Evolutionary conservation across 2,113 vertebrate genomes (phyloP).

Genomic region (Apistogramma diplotaenia): DNA sequence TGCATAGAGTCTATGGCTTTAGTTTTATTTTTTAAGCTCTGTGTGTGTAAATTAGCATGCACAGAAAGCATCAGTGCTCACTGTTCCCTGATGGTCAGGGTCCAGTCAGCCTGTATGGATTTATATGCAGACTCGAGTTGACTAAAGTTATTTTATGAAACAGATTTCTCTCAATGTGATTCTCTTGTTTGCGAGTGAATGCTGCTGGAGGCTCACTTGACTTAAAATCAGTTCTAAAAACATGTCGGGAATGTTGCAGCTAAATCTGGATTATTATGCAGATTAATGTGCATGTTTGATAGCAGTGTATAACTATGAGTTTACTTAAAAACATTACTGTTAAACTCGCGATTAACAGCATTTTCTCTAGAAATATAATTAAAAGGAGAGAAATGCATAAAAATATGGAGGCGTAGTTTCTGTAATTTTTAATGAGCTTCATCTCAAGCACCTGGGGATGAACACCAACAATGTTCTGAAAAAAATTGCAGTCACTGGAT

Average conservation of each 20-base stretch:
- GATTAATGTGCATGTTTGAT: background rate
- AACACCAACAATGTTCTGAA: too few species aligned
- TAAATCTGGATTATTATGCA: background rate
- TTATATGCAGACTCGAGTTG: too few species aligned
- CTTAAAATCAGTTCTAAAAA: background rate
- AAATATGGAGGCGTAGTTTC: background rate
- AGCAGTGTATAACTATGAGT: background rate
- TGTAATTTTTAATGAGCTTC: background rate
- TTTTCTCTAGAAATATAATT: background rate
- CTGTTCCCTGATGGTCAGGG: accelerated
- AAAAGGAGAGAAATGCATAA: background rate
- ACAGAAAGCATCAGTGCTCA: background rate
- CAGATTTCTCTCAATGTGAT: background rate
- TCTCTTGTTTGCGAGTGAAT: background rate
- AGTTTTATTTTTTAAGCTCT: background rate
- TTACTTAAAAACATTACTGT: too few species aligned
- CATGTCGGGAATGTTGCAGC: background rate
- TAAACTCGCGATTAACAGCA: too few species aligned
- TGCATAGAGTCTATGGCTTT: background rate
- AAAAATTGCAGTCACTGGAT: background rate
- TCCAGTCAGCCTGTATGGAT: too few species aligned
- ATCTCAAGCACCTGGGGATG: background rate
- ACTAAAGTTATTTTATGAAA: too few species aligned
- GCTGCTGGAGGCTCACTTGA: background rate
- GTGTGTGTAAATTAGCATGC: background rate